Evolutionary conservation across 92 coral and sea anemone genomes (phyloP).

Genomic region (Epizoanthus scotinus): DNA sequence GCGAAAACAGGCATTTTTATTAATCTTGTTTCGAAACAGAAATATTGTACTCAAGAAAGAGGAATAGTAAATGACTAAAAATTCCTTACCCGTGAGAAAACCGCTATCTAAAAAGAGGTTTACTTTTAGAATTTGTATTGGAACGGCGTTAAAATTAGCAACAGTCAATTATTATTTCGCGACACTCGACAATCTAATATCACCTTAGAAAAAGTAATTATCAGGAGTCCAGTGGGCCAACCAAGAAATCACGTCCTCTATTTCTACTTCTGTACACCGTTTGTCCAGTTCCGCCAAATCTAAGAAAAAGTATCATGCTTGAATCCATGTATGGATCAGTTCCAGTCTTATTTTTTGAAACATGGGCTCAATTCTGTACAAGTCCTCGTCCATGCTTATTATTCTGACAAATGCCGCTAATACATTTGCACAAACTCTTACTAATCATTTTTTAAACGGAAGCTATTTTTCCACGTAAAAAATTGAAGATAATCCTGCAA

Average conservation of each 20-base stretch:
- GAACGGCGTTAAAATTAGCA: slow-evolving; percentile 33
- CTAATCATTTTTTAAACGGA: background rate
- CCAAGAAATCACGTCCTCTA: background rate
- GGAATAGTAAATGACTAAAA: slow-evolving; percentile 7
- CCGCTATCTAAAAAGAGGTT: slow-evolving; percentile 14
- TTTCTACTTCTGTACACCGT: too few species aligned
- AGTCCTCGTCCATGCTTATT: background rate
- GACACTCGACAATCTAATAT: slow-evolving; percentile 23
- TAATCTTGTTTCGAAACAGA: slow-evolving; percentile 24
- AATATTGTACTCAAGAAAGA: slow-evolving; percentile 11
- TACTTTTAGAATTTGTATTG: slow-evolving; percentile 7
- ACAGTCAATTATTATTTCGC: slow-evolving; percentile 19
- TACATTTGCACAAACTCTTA: background rate
- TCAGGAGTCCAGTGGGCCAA: slow-evolving; percentile 1
- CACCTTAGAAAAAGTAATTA: slow-evolving; percentile 10
- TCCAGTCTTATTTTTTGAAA: too few species aligned
- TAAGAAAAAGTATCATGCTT: too few species aligned
- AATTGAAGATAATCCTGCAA: background rate
- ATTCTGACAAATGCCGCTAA: background rate
- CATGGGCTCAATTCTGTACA: too few species aligned
- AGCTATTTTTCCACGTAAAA: background rate
- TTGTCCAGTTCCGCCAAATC: too few species aligned
- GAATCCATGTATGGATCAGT: too few species aligned
- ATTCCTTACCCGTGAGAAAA: slow-evolving; percentile 34
- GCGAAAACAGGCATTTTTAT: background rate